Evolutionary conservation across 2,888 invertebrate species (phyloP), one percentile per base, ranked within the genome.

Genomic region (Gortyna flavago): DNA sequence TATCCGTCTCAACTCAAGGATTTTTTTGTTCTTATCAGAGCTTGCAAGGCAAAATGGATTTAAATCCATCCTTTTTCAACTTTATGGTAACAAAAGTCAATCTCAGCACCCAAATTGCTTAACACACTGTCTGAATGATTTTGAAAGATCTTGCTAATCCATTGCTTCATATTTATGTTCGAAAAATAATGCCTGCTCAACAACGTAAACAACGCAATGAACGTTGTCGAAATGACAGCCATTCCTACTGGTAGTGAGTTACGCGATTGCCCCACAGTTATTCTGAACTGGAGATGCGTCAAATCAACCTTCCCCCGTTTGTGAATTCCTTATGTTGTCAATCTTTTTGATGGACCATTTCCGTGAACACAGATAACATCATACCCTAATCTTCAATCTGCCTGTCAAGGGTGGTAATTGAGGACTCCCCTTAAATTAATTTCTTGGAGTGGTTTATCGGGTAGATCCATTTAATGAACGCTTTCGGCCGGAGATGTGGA

Each of bases 301-400:
- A 11, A 69, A 35, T 69, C n/a, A 69, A 35, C 61, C 11, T 13
- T 18, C 11, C 11, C 35, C 18, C 57, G 13, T n/a, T 69, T n/a
- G n/a, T 35, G 11, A 62, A 21, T 35, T 35, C 4, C n/a, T 35
- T 69, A 54, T 35, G 29, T 29, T 44, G 35, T 54, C 44, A 78
- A 80, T 72, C 62, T 54, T 72, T 57, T 38, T 64, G 62, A 72
- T 57, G 54, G 18, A n/a, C 72, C 44, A 57, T 80, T 80, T 78
- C 29, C 38, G 21, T 57, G 29, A 68, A 68, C n/a, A 48, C 76
- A 62, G 68, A 82, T 81, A 75, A 62, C 72, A 84, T 84, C 79
- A 79, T 75, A 84, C 66, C 76, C 71, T 84, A 81, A 84, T 77
- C 86, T 79, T 84, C 75, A 69, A 38, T 77, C 70, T n/a, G 54